Conservation (phyloP, 2,797 vertebrate genomes). For the Masticophis lateralis region DNA sequence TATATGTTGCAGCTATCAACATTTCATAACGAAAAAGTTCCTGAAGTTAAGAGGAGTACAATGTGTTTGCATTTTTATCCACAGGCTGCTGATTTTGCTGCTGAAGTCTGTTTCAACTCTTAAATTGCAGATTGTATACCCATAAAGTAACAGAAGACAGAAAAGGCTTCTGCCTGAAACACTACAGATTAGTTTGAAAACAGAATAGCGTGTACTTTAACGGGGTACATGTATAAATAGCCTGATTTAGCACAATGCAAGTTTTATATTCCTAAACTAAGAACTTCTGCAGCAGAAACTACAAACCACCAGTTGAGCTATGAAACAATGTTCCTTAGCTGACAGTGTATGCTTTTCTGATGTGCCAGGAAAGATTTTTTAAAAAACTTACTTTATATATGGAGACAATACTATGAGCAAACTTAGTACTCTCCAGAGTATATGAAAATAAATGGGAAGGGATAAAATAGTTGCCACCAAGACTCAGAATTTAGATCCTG, state of each 20-base stretch:
- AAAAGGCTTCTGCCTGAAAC: neutral
- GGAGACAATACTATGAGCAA: neutral
- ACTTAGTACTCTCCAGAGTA: neutral
- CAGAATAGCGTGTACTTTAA: neutral
- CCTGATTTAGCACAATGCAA: neutral
- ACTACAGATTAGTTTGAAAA: neutral
- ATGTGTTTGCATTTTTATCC: neutral
- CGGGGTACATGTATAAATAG: neutral
- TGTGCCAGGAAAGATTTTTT: neutral
- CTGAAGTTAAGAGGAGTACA: neutral
- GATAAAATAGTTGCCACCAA: neutral
- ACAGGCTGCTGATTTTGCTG: neutral
- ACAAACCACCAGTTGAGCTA: neutral
- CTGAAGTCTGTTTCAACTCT: neutral
- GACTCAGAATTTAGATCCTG: neutral
- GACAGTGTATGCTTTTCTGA: neutral
- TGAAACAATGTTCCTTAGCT: neutral
- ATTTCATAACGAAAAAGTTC: neutral
- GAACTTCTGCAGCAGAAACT: neutral
- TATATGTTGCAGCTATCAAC: neutral
- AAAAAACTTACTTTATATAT: neutral
- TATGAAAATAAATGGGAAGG: neutral
- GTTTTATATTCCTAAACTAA: neutral
- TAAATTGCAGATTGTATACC: neutral
- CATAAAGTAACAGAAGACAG: neutral